Evolutionary conservation across 2,797 vertebrate species (phyloP), one percentile per base, ranked within the genome.

Genomic region (Chelidonichthys spinosus): DNA sequence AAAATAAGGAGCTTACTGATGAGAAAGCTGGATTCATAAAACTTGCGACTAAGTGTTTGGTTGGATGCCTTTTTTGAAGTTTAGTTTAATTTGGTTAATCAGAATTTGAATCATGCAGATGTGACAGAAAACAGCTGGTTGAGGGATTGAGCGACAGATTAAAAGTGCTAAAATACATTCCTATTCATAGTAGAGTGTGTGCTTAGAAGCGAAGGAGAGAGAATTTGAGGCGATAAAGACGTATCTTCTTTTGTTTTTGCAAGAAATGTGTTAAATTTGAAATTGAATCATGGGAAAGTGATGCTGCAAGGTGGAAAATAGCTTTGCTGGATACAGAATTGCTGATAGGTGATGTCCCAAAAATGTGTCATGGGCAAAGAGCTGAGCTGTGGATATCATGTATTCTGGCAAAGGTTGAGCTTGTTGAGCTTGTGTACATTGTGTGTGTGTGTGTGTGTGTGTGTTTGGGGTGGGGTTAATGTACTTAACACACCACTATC

Each of bases 381-480:
- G 80, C 81, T 82, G 84, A 90, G 76, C 69, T 76, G 79, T 81
- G 62, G 77, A 78, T 86, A 79, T 80, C 42, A 63, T 74, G 64
- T 63, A 67, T 74, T 74, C 73, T 79, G 72, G 61, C 79, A 72
- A 79, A 65, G 46, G 40, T 39, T 65, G 43, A 62, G 62, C 44
- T 46, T 60, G 60, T 64, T 70, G 25, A 50, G 44, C 7, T 36
- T 71, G 3, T 69, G 33, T 72, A 44, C 61, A 42, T 55, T 2
- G 7, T 39, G 54, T 61, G 43, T 52, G 35, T 56, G 47, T 62
- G 76, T 40, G 40, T 59, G 66, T 64, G 18, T 36, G 37, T 25
- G 54, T 44, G 56, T 40, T 33, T 35, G 7, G 58, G 11, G 60
- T n/a, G 18, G 54, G 17, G 32, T 0, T 68, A 64, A 77, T 78